Evolutionary conservation across 2,113 vertebrate species (phyloP), one percentile per base, ranked within the genome.

Genomic region (Gallinago undulata): DNA sequence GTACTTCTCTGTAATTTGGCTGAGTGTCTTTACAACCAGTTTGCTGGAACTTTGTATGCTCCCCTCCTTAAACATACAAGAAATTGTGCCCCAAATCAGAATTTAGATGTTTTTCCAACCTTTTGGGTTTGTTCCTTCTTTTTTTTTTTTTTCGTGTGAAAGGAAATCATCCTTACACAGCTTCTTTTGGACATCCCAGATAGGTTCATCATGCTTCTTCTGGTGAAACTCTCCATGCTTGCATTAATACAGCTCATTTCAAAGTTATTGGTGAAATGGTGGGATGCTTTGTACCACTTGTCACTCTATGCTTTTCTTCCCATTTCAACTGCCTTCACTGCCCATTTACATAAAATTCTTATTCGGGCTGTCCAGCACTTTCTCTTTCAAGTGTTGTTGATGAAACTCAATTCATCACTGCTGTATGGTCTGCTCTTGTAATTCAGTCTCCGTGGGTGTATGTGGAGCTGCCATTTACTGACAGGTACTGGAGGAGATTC

Each of bases 161-260:
- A 63, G 56, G 59, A 87, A 41, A 39, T 33, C 9, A 6, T 35
- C 16, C 16, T 84, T 53, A 16, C 31, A 62, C 13, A 75, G 11
- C 10, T 75, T 79, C 4, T 0, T 48, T 76, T 78, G 41, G 11
- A 56, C 41, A 35, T 51, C 30, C 37, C 23, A 35, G 13, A 62
- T 9, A 27, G 16, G 51, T 14, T 68, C 37, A 33, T 51, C 6
- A 13, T 23, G 14, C 9, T 69, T 31, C 48, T 89, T 89, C 55
- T 87, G n/a, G 17, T 16, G 76, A 64, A 93, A 31, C 19, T 82
- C 33, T 33, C 10, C 16, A 3, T 10, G 19, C 12, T 17, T 1
- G 1, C 0, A 0, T 75, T 79, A 66, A 7, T 21, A 62, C 1
- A 0, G 48, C 22, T 21, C 10, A 0, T 68, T 89, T 72, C 11